These are phyloP conservation scores for Coelopa frigida DNA, from an alignment of 1,140 invertebrate genomes.

Conservation along the genomic window DNA sequence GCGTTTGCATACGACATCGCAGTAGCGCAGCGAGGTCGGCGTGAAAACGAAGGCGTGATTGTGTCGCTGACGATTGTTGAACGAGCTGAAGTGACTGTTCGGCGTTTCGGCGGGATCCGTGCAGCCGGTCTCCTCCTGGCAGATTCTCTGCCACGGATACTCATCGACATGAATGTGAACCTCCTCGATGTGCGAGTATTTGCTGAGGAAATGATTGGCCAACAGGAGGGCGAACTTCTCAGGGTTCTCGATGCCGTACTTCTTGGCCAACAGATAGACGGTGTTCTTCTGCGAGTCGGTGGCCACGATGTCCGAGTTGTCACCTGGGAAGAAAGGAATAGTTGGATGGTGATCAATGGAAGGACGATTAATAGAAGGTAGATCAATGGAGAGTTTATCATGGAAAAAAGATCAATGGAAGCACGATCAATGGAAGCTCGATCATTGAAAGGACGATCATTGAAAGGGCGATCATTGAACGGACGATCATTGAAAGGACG, in stretches of 20 bases:
- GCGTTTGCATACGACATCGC: slow-evolving; percentile 55
- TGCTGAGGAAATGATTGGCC: slow-evolving; percentile 62
- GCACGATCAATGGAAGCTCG: no score
- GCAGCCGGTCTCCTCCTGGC: slow-evolving; percentile 35
- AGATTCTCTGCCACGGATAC: slow-evolving; percentile 66
- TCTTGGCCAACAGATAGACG: slow-evolving; percentile 70
- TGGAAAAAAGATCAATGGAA: no score
- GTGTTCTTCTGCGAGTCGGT: slow-evolving; percentile 79
- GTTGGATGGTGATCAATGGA: no score
- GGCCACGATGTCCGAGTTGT: slow-evolving; percentile 66
- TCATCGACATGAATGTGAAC: slow-evolving; percentile 60
- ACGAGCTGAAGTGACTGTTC: slow-evolving; percentile 14
- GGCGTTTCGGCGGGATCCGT: neutral
- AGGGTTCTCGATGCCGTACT: slow-evolving; percentile 63
- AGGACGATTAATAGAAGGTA: no score
- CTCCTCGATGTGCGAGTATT: slow-evolving; percentile 62
- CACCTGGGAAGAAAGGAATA: slow-evolving; percentile 43
- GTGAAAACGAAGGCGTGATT: slow-evolving; percentile 68
- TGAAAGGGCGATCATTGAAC: no score
- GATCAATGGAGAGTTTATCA: no score
- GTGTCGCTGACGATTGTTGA: slow-evolving; percentile 49
- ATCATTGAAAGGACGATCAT: no score
- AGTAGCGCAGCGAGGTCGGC: slow-evolving; percentile 55
- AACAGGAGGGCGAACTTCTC: slow-evolving; percentile 65
- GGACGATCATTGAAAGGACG: no score